These are phyloP conservation scores for Phylloscopus trochilus DNA, from an alignment of 2,113 vertebrate genomes.

Conservation along the genomic window DNA sequence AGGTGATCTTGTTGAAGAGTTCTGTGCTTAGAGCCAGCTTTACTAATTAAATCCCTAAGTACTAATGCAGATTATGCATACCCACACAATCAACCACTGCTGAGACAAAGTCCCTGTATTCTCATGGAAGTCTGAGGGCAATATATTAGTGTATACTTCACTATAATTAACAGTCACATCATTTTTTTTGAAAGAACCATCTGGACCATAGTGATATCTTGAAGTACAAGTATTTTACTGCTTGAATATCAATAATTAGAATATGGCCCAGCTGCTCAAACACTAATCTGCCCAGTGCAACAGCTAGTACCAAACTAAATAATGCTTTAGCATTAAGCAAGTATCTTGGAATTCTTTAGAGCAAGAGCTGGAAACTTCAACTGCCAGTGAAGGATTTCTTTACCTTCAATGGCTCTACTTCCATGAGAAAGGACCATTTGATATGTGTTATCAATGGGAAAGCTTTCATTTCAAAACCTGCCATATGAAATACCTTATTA, in stretches of 20 bases:
- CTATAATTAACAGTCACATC: neutral
- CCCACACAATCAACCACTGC: neutral
- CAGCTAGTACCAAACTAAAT: neutral
- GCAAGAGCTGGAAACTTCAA: neutral
- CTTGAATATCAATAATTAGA: neutral
- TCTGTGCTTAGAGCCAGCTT: neutral
- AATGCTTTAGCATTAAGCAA: neutral
- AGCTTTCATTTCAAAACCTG: conserved; percentile 25
- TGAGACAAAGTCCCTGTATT: neutral
- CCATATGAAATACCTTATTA: neutral
- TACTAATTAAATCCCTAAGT: neutral
- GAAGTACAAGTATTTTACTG: neutral
- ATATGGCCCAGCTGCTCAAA: conserved; percentile 15
- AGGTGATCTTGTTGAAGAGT: neutral
- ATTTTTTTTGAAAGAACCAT: neutral
- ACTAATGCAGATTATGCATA: neutral
- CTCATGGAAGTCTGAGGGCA: neutral
- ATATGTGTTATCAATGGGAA: neutral
- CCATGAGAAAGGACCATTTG: neutral
- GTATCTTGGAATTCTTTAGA: neutral
- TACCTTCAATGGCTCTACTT: neutral
- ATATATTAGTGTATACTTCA: neutral
- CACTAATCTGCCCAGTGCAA: neutral
- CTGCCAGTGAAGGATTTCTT: neutral
- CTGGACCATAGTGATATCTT: neutral